Percentiles rank a stretch among this genome's conserved stretches.
Evolutionary conservation across 1,140 invertebrate species (phyloP).

Genomic region (Drosophila prosaltans): DNA sequence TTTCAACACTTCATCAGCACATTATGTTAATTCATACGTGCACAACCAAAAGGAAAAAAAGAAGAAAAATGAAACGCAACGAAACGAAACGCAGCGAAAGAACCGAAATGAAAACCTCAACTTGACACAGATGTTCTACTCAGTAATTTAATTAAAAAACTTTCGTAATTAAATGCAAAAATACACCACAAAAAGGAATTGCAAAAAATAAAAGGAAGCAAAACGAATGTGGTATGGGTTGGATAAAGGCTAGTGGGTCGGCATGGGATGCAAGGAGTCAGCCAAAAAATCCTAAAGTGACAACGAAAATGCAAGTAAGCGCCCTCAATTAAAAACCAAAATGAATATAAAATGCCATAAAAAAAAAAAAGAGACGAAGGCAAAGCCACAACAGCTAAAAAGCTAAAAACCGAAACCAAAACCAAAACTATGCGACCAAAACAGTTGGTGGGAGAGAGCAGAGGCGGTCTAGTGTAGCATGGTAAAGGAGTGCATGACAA

Average conservation of each 20-base stretch:
- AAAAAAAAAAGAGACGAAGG: slow-evolving; percentile 49
- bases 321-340: slow-evolving; percentile 74
- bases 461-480: neutral
- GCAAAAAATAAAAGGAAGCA: slow-evolving; percentile 35
- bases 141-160: slow-evolving; percentile 81
- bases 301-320: slow-evolving; percentile 80
- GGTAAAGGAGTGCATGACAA: neutral
- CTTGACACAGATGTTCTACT: slow-evolving; percentile 74
- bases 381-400: slow-evolving; percentile 55
- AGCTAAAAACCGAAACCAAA: slow-evolving; percentile 56
- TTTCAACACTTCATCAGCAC: slow-evolving; percentile 19
- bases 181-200: slow-evolving; percentile 47
- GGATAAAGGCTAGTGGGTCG: neutral
- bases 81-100: neutral
- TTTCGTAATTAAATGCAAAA: slow-evolving; percentile 80
- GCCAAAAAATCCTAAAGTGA: slow-evolving; percentile 66
- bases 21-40: slow-evolving; percentile 52
- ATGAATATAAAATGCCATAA: slow-evolving; percentile 68
- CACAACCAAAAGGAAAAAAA: slow-evolving; percentile 7
- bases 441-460: neutral
- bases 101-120: slow-evolving; percentile 46
- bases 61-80: neutral
- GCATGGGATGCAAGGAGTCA: slow-evolving; percentile 11
- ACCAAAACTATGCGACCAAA: slow-evolving; percentile 40
- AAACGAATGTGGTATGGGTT: neutral